These are phyloP conservation scores for Stomatorhinus walkeri DNA, from an alignment of 2,797 vertebrate genomes.

Conservation along the genomic window DNA sequence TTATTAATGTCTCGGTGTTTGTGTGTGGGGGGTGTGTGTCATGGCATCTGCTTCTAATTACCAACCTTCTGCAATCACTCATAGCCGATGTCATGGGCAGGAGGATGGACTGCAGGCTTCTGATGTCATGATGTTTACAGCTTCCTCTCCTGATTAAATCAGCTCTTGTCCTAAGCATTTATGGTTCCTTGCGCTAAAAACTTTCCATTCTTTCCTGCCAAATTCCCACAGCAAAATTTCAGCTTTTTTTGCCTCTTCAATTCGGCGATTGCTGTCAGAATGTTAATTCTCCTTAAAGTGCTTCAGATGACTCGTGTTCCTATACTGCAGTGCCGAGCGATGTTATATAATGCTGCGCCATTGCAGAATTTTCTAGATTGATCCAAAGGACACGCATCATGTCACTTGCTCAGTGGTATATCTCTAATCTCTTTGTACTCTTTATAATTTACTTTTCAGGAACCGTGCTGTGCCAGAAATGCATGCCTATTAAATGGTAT, in stretches of 20 bases:
- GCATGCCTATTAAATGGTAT: neutral
- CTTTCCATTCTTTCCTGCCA: conserved; percentile 28
- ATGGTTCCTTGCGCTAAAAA: neutral
- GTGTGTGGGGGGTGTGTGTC: neutral
- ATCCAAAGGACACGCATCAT: conserved; percentile 28
- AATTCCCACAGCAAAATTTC: conserved; percentile 28
- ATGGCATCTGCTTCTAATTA: conserved; percentile 42
- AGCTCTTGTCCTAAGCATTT: conserved; percentile 8
- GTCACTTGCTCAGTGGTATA: neutral
- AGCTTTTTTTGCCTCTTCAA: neutral
- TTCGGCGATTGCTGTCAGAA: conserved; percentile 20
- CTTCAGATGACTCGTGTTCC: conserved; percentile 16
- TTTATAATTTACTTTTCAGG: neutral
- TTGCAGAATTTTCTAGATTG: conserved; percentile 16
- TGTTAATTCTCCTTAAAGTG: conserved; percentile 24
- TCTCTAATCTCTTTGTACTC: neutral
- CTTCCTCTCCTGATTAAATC: conserved; percentile 22
- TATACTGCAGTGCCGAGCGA: conserved; percentile 12
- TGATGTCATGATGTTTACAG: conserved; percentile 38
- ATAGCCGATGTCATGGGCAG: conserved; percentile 30
- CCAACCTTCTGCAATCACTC: conserved; percentile 28
- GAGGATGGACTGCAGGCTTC: conserved; percentile 19
- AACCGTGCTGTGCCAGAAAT: neutral
- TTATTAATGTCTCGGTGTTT: neutral
- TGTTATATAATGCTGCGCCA: neutral